These are phyloP conservation scores for Calameuta idolon DNA, from an alignment of 2,888 invertebrate genomes.

Conservation along the genomic window DNA sequence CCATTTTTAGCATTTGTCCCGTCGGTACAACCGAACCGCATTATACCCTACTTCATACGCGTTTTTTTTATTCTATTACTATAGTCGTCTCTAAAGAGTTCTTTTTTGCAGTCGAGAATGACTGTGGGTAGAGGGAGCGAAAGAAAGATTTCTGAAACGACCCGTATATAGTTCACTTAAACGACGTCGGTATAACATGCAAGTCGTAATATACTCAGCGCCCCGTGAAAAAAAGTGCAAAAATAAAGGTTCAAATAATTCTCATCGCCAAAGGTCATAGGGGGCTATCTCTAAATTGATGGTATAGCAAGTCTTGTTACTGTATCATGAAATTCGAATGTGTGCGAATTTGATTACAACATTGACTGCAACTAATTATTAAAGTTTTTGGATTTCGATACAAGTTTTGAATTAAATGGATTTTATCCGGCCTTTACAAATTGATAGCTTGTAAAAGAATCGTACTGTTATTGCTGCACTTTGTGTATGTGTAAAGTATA, in stretches of 20 bases:
- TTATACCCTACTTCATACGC: neutral
- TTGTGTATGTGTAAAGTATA: neutral
- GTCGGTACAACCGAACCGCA: neutral
- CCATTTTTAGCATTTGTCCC: neutral
- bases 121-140: neutral
- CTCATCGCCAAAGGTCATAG: slow-evolving; percentile 32
- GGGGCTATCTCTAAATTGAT: slow-evolving; percentile 16
- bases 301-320: slow-evolving; percentile 22
- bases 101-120: neutral
- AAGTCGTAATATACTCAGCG: neutral
- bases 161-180: neutral
- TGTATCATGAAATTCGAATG: neutral
- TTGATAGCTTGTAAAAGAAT: neutral
- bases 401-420: neutral
- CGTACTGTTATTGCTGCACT: neutral
- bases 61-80: neutral
- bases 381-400: neutral
- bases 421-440: neutral
- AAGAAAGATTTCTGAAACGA: neutral
- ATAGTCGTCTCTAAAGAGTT: neutral
- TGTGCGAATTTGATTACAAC: neutral
- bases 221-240: neutral
- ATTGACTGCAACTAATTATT: neutral
- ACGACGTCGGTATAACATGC: neutral
- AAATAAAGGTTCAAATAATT: slow-evolving; percentile 3